Evolutionary conservation across 2,797 vertebrate species (phyloP), one percentile per base, ranked within the genome.

Genomic region (Linurgus olivaceus): DNA sequence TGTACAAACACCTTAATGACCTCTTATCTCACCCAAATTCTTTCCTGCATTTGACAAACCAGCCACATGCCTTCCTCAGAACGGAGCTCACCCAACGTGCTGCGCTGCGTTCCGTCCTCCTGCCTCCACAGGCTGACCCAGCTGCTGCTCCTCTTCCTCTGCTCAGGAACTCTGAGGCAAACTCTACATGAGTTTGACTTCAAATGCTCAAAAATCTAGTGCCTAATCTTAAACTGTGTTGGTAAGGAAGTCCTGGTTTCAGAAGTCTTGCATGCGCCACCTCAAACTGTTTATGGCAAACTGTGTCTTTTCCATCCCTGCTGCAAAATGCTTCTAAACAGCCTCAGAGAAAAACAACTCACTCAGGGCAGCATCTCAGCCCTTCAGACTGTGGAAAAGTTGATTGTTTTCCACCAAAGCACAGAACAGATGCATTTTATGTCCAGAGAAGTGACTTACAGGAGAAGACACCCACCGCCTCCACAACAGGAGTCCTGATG

Each of bases 11-110:
- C 73, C 63, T 37, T 88, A 71, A 93, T 86, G 90, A 77, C 38
- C 50, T 62, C 68, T 90, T 90, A 95, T 91, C 91, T 95, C 81
- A 61, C 78, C 54, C 75, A 68, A 91, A 94, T 86, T 91, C 85
- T 91, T 94, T 77, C 58, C 87, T 83, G 55, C 86, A 91, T 79
- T 40, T 61, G 93, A 86, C 68, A 90, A 91, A 83, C 75, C 5
- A 1, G 93, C 78, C 54, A 67, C 10, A 4, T 58, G 78, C 72
- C 81, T 82, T 25, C 57, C 37, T 77, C 50, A 77, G 66, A 80
- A 63, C 42, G 10, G 16, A 90, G 58, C 57, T 91, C 68, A 83
- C 54, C 65, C 52, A 86, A 28, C 0, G 0, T 6, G 2, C 40
- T 88, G 55, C 55, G 48, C 54, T 72, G 62, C 12, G 15, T 59